A percentile compares a stretch with the other conserved stretches of the same genome.
Evolutionary conservation across 64 coral and sea anemone genomes (phyloP).

Genomic region (Stichodactyla mertensii): DNA sequence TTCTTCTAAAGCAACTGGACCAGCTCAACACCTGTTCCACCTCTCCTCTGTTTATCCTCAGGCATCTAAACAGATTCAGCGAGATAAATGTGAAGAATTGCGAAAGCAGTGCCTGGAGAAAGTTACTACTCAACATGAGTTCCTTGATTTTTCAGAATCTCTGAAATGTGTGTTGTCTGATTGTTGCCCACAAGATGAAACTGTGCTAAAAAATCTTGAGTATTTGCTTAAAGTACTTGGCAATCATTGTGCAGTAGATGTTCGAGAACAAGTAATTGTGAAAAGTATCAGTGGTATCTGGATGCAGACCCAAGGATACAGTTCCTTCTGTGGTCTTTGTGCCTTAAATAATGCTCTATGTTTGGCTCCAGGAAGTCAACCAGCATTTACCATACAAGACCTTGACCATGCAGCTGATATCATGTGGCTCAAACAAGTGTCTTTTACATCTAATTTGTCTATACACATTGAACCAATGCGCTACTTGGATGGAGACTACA

Average conservation of each 20-base stretch:
- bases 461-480: not conserved
- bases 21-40: no score
- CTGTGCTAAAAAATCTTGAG: not conserved
- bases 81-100: no score
- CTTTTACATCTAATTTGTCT: not conserved
- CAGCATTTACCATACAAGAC: not conserved
- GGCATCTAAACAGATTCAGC: no score
- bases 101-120: no score
- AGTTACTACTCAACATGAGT: not conserved
- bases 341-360: not conserved
- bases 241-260: not conserved
- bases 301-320: not conserved
- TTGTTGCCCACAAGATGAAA: not conserved
- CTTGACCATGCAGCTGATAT: constrained; percentile 14
- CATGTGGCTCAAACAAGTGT: constrained; percentile 4
- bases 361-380: not conserved
- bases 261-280: not conserved
- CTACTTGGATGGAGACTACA: constrained; percentile 13
- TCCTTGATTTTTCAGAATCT: not conserved
- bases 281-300: no score
- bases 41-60: no score
- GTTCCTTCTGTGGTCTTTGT: constrained; percentile 2
- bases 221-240: not conserved
- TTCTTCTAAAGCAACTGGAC: no score
- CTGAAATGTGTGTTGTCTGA: not conserved